Conservation (phyloP, 2,888 invertebrate species). For the Patella caerulea region DNA sequence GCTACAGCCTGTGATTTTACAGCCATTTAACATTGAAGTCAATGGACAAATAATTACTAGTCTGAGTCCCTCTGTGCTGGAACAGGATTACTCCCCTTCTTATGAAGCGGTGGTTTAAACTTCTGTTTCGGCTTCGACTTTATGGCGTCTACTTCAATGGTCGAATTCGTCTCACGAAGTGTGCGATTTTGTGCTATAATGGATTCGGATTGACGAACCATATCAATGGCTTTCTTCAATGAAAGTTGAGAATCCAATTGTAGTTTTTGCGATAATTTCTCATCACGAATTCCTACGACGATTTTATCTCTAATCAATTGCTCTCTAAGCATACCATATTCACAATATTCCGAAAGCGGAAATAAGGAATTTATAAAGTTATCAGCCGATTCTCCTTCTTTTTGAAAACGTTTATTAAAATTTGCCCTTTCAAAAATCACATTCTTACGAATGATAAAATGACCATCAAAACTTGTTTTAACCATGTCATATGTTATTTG, state of each 20-base stretch:
- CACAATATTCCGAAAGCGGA: too few species aligned
- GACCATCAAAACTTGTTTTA: neutral
- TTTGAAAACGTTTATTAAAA: neutral
- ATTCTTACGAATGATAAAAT: neutral
- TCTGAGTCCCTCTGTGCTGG: too few species aligned
- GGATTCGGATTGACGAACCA: neutral
- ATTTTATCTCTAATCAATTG: neutral
- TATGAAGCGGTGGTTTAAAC: neutral
- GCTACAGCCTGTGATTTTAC: too few species aligned
- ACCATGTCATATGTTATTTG: neutral
- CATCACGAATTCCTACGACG: neutral
- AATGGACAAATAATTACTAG: too few species aligned
- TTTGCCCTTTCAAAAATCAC: conserved; percentile 3
- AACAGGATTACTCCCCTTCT: neutral
- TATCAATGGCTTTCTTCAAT: neutral
- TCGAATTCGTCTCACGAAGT: neutral
- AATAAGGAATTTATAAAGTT: neutral
- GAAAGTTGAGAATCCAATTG: neutral
- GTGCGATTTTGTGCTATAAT: neutral
- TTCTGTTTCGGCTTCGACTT: neutral
- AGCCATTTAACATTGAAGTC: too few species aligned
- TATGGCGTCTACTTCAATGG: neutral
- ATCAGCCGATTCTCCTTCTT: neutral
- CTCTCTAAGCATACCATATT: neutral
- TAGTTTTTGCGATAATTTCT: neutral